Evolutionary conservation across 2,888 invertebrate species (phyloP), one percentile per base, ranked within the genome.

Genomic region (Monopis laevigella): DNA sequence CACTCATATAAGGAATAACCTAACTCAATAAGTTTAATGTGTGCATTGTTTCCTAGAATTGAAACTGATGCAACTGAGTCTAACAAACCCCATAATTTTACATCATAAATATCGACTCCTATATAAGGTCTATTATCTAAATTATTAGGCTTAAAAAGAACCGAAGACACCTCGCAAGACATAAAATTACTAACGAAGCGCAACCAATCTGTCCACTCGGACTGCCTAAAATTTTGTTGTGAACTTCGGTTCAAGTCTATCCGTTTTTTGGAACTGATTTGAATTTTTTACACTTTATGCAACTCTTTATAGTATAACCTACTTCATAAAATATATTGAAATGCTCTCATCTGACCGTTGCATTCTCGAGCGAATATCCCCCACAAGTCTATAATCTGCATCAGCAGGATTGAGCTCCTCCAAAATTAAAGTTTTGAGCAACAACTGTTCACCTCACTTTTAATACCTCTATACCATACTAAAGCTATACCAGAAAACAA

Each of bases 1-100:
- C 17, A 11, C 11, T 17, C 7, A 8, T 14, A 6, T 2, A 35
- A 35, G 2, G 17, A 2, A 17, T 17, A 18, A 10, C 35, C 35
- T 8, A 17, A 10, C 8, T 3, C 8, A 2, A 8, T 6, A 2
- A 35, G 3, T 10, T 2, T 3, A 6, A 7, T 10, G 10, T 24
- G 24, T 7, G 24, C 6, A 6, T 10, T 10, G 10, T 24, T 24
- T 24, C 24, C 24, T 11, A 35, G 16, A 17, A 35, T 17, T 16
- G 35, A 35, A 2, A 12, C 35, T 4, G 35, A 35, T 5, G 35
- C 35, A 7, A 16, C 35, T 3, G 35, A 35, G n/a, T 35, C 35
- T 4, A 35, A n/a, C 8, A 35, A 18, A 35, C 35, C 35, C 12
- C 10, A 13, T 5, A 11, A 32, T 32, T 32, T 16, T 5, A 13